Evolutionary conservation across 1,140 invertebrate species (phyloP).

Genomic region (Drosophila watanabei): DNA sequence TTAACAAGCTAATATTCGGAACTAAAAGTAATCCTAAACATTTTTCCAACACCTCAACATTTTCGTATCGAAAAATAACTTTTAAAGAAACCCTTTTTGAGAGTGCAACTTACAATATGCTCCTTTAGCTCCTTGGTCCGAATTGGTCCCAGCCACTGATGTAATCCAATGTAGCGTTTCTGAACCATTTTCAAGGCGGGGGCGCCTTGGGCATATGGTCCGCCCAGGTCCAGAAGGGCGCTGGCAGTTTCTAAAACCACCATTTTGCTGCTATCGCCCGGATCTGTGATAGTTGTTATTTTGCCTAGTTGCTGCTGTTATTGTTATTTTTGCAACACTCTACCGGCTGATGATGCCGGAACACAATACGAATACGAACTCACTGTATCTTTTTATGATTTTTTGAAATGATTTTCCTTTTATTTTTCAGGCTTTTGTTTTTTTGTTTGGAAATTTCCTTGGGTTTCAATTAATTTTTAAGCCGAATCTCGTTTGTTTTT

Average conservation of each 20-base stretch:
- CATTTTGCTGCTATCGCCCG: constrained; percentile 86
- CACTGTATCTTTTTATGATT: constrained; percentile 14
- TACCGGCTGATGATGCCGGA: constrained; percentile 53
- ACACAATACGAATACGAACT: constrained; percentile 17
- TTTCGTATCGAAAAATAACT: not conserved
- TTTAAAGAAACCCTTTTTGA: not conserved
- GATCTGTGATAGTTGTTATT: constrained; percentile 48
- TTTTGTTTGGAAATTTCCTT: constrained; percentile 27
- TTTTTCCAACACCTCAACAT: not conserved
- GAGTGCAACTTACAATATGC: constrained; percentile 89
- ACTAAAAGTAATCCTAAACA: not conserved
- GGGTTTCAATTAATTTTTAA: constrained; percentile 78
- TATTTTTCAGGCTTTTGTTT: constrained; percentile 10
- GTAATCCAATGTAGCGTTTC: constrained; percentile 94
- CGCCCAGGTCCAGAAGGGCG: constrained; percentile 89
- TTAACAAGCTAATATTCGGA: too few species aligned
- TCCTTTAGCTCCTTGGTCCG: constrained; percentile 89
- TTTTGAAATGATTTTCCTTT: not conserved
- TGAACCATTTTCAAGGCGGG: constrained; percentile 94
- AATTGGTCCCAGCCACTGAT: constrained; percentile 94
- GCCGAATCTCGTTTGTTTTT: constrained; percentile 47
- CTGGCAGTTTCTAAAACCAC: constrained; percentile 90
- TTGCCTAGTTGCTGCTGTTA: constrained; percentile 24
- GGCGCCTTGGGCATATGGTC: constrained; percentile 91
- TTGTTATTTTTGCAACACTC: constrained; percentile 35